Conservation (phyloP, 1,140 invertebrate genomes). For the Vanessa tameamea region DNA sequence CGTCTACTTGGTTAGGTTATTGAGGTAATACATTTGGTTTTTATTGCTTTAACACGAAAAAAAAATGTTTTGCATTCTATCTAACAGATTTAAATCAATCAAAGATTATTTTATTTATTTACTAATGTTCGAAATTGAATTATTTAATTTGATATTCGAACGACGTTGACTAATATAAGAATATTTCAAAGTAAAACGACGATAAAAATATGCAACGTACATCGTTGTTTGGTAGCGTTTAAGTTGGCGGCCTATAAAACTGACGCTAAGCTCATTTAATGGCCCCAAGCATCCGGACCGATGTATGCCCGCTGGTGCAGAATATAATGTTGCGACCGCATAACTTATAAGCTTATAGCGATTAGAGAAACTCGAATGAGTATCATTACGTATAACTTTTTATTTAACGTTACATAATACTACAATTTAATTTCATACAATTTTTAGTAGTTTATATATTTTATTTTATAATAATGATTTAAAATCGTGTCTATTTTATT, state of each 20-base stretch:
- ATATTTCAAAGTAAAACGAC: neutral
- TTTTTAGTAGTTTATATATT: no score
- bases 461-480: no score
- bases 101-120: neutral
- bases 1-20: conserved; percentile 30
- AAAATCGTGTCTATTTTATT: no score
- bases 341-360: conserved; percentile 32
- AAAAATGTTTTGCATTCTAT: neutral
- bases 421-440: no score
- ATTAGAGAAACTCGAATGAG: neutral
- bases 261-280: conserved; percentile 43
- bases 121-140: neutral
- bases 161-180: no score
- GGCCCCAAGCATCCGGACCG: conserved; percentile 52
- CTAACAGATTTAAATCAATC: no score
- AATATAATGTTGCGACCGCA: conserved; percentile 45
- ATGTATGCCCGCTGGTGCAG: conserved; percentile 36
- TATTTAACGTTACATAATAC: no score
- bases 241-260: conserved; percentile 16
- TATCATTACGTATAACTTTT: no score
- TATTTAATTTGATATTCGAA: no score
- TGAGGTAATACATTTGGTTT: conserved; percentile 28
- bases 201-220: neutral
- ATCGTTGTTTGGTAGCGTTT: neutral
- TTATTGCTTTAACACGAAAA: neutral